Base-by-base conservation (phyloP, 2,113 vertebrate genomes). In the Oncorhynchus clarkii region DNA sequence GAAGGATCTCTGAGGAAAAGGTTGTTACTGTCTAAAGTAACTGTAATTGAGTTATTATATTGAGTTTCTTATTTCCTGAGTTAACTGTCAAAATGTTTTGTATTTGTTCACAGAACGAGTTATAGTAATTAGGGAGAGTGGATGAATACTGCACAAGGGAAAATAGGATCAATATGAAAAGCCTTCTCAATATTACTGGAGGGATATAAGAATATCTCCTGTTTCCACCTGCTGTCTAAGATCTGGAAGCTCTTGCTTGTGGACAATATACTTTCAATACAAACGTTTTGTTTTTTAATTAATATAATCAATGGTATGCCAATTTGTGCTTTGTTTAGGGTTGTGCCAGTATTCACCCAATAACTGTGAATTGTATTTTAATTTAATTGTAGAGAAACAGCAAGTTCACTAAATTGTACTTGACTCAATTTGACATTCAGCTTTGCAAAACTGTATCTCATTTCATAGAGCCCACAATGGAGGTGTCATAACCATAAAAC, bases 281-380 rank as follows among this genome's bases (percentile, higher is more conserved):
- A 22, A 2, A 20, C 62, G 70, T 80, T 80, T 5, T 75, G 74
- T 80, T 14, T 11, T 34, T 59, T 31, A 82, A 45, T 12, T 77
- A 80, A 84, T 74, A 12, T 75, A 80, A 84, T 83, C 67, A 77
- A 1, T 0, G 82, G 68, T 64, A 62, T 5, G 66, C 74, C 18
- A 18, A 70, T 4, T 22, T 18, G 65, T 5, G n/a, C 26, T 31
- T 59, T 59, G 24, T 14, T 18, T 45, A 70, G n/a, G 18, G 8
- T 24, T 62, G 59, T 62, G 59, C 59, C 7, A 20, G 7, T 62
- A 22, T 39, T 22, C 59, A 60, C 57, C 34, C 34, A 39, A 39
- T 57, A 57, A 57, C 18, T 8, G 5, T 62, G n/a, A 60, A 60
- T 60, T 60, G 18, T 60, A 3, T 60, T n/a, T 62, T 18, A 54